Percentiles rank a stretch among this genome's conserved stretches.
phyloP scores from a whole-genome alignment of 1,140 invertebrate species.

The Teleopsis dalmanni region DNA sequence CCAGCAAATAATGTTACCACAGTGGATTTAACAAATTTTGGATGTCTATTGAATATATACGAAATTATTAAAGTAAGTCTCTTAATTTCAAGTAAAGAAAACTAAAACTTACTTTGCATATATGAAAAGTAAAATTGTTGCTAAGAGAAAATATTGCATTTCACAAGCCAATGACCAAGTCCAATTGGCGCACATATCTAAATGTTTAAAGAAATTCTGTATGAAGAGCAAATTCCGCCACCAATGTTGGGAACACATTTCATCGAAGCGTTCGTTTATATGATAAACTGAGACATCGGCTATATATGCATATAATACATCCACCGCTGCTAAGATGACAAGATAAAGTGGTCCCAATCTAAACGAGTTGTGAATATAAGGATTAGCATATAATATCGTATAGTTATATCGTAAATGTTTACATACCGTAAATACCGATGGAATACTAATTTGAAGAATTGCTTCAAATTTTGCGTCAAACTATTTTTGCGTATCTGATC shows the following conservation, averaged over 20 bases:
- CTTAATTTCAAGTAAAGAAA: no score
- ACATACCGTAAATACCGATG: slow-evolving; percentile 36
- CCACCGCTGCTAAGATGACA: slow-evolving; percentile 47
- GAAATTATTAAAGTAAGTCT: no score
- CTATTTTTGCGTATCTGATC: slow-evolving; percentile 28
- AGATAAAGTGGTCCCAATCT: slow-evolving; percentile 52
- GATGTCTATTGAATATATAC: slow-evolving; percentile 16
- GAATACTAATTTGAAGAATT: slow-evolving; percentile 35
- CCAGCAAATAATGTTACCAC: slow-evolving; percentile 16
- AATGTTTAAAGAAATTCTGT: slow-evolving; percentile 51
- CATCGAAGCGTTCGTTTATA: slow-evolving; percentile 45
- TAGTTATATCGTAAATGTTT: background rate
- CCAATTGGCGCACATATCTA: slow-evolving; percentile 64
- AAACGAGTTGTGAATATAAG: slow-evolving; percentile 14
- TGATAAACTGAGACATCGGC: slow-evolving; percentile 47
- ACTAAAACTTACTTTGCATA: slow-evolving; percentile 46
- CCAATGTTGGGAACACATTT: slow-evolving; percentile 51
- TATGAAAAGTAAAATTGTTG: slow-evolving; percentile 47
- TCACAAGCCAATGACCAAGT: slow-evolving; percentile 77
- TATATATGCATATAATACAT: slow-evolving; percentile 47
- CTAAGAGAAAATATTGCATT: slow-evolving; percentile 68
- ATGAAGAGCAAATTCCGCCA: slow-evolving; percentile 59
- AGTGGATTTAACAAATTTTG: slow-evolving; percentile 18
- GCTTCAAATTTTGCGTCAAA: slow-evolving; percentile 22
- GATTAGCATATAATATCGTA: background rate